Conservation (phyloP, 2,888 invertebrate species). For the Mongoloraphidia duomilia region DNA sequence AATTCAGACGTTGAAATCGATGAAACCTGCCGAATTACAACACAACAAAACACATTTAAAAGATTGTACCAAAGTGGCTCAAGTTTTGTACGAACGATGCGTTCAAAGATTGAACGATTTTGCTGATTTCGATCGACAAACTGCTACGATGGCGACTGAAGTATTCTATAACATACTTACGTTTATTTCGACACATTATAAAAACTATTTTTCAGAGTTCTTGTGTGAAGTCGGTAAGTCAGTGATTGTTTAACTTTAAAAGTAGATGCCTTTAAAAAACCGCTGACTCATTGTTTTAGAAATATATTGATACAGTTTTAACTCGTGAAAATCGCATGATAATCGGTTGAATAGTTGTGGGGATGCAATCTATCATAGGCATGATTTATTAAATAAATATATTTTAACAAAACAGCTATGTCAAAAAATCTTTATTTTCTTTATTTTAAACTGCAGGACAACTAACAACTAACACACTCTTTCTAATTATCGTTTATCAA, state of each 20-base stretch:
- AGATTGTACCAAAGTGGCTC: conserved; percentile 26
- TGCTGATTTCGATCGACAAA: conserved; percentile 39
- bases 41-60: conserved; percentile 22
- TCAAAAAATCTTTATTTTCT: too few species aligned
- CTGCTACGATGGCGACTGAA: conserved; percentile 40
- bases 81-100: conserved; percentile 29
- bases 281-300: too few species aligned
- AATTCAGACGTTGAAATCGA: conserved; percentile 26
- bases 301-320: too few species aligned
- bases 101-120: conserved; percentile 36
- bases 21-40: conserved; percentile 23
- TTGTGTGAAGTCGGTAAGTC: conserved; percentile 29
- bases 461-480: too few species aligned
- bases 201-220: conserved; percentile 28
- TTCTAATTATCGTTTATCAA: too few species aligned
- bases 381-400: too few species aligned
- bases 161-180: conserved; percentile 37
- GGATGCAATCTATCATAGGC: too few species aligned
- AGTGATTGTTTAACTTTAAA: neutral
- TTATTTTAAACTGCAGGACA: too few species aligned
- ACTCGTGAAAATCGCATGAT: too few species aligned
- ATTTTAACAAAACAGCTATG: too few species aligned
- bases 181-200: conserved; percentile 25
- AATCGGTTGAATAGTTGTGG: too few species aligned
- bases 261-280: neutral